Conservation (phyloP, 2,888 invertebrate species). For the Monopis laevigella region DNA sequence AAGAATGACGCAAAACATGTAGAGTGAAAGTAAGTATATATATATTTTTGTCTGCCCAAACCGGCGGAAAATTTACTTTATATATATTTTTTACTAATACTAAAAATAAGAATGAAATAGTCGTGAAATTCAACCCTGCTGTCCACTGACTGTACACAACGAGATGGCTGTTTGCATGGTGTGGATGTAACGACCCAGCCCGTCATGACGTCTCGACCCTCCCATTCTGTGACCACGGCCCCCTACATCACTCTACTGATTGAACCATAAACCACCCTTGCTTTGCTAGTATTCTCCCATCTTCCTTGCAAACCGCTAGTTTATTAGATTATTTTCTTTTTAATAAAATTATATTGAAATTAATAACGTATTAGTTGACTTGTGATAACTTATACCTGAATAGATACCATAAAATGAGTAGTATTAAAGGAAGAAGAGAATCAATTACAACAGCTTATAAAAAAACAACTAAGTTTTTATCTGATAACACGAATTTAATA, state of each 20-base stretch:
- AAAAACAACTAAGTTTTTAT: constrained; percentile 52
- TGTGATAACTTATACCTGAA: not conserved
- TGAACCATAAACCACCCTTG: constrained; percentile 43
- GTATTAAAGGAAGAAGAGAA: constrained; percentile 42
- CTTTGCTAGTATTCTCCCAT: constrained; percentile 37
- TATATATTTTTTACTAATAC: too few species aligned
- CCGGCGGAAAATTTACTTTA: too few species aligned
- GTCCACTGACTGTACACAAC: too few species aligned
- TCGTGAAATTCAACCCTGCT: too few species aligned
- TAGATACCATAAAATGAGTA: constrained; percentile 26
- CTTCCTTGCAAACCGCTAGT: constrained; percentile 32
- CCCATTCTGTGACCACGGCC: constrained; percentile 46
- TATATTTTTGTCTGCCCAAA: too few species aligned
- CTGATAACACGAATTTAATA: constrained; percentile 43
- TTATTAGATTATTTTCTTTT: constrained; percentile 21
- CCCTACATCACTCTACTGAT: constrained; percentile 42
- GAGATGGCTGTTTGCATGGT: too few species aligned
- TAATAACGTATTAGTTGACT: too few species aligned
- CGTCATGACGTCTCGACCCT: constrained; percentile 20
- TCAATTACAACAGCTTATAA: constrained; percentile 52
- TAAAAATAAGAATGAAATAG: too few species aligned
- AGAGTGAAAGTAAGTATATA: too few species aligned
- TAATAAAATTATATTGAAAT: constrained; percentile 1
- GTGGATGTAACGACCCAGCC: too few species aligned
- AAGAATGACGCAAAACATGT: too few species aligned